A percentile compares a stretch with the other conserved stretches of the same genome.
These are phyloP conservation scores for Rafetus swinhoei DNA, from an alignment of 2,113 vertebrate species.

Conservation along the genomic window DNA sequence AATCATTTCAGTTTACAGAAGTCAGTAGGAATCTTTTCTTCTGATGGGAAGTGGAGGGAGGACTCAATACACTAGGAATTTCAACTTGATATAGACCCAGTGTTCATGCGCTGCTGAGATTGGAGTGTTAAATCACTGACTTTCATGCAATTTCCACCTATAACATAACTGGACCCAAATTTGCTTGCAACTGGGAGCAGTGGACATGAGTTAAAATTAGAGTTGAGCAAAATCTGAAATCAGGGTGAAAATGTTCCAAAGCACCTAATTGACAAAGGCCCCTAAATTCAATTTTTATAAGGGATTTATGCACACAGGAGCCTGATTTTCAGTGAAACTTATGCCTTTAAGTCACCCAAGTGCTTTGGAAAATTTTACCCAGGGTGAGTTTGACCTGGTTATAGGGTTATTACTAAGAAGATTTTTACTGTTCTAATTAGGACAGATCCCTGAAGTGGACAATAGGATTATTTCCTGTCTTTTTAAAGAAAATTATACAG, in stretches of 20 bases:
- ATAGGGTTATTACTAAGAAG: background rate
- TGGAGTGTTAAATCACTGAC: background rate
- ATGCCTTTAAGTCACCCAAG: background rate
- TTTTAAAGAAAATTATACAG: background rate
- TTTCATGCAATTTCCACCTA: background rate
- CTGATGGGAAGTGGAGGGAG: background rate
- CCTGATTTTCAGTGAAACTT: background rate
- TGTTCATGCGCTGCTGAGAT: background rate
- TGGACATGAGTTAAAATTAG: background rate
- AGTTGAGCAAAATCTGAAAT: background rate
- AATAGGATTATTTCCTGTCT: background rate
- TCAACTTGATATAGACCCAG: background rate
- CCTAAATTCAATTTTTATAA: background rate
- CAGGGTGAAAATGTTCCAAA: background rate
- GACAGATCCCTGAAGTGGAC: background rate
- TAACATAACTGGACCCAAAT: background rate
- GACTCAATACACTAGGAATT: background rate
- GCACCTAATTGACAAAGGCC: background rate
- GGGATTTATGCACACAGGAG: background rate
- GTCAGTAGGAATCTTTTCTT: background rate
- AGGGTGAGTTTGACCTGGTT: background rate
- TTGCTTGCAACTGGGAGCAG: background rate
- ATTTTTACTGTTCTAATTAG: background rate
- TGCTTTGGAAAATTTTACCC: background rate
- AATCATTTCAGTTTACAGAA: background rate